phyloP scores from a whole-genome alignment of 1,140 invertebrate species.

The Bombus huntii region DNA sequence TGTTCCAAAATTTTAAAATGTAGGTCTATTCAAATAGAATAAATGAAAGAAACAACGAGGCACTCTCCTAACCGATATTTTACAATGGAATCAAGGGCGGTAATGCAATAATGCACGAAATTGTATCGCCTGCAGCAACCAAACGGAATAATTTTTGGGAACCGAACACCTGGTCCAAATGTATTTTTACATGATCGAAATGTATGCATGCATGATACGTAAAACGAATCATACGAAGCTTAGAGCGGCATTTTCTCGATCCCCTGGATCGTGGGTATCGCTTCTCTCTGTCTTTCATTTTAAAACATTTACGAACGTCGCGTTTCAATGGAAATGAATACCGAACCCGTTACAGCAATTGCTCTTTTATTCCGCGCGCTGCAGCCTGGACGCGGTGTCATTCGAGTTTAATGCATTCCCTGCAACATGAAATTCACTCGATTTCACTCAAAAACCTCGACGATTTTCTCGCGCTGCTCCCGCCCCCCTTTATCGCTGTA shows the following conservation, averaged over 20 bases:
- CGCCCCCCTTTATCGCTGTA: too few species aligned
- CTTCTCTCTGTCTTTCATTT: conserved; percentile 14
- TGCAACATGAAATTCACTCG: conserved; percentile 30
- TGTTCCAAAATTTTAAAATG: too few species aligned
- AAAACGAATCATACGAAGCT: neutral
- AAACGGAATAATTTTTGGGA: neutral
- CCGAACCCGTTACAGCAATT: neutral
- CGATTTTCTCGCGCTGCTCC: neutral
- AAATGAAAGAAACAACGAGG: neutral
- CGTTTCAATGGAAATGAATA: conserved; percentile 28
- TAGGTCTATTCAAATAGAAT: too few species aligned
- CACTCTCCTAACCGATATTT: neutral
- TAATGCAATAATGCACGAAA: neutral
- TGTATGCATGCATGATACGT: neutral
- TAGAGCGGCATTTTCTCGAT: neutral
- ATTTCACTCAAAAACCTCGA: conserved; percentile 8
- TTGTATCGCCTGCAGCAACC: neutral
- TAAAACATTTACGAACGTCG: neutral
- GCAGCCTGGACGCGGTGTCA: neutral
- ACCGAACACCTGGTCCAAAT: neutral
- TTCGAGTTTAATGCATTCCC: conserved; percentile 22
- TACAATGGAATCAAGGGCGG: neutral
- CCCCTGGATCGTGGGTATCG: neutral
- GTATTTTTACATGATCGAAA: conserved; percentile 10
- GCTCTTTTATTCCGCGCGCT: conserved; percentile 1